phyloP scores from a whole-genome alignment of 2,113 vertebrate genomes.

The Bucco capensis region DNA sequence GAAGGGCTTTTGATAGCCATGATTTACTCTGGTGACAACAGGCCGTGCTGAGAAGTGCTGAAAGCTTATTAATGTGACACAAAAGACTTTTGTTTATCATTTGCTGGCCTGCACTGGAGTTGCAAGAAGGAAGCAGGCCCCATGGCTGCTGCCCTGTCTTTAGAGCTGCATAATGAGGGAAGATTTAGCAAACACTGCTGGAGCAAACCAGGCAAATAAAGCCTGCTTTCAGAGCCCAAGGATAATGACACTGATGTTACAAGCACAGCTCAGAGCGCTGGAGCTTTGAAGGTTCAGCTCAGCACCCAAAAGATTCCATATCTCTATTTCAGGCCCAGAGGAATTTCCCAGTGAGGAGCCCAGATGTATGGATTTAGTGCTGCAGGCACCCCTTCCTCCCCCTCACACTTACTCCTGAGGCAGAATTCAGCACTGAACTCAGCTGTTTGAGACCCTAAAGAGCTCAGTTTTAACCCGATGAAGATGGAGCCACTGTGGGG shows the following conservation, averaged over 20 bases:
- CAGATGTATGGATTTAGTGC: neutral
- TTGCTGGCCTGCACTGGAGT: slow-evolving; percentile 74
- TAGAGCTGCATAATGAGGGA: slow-evolving; percentile 51
- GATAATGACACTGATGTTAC: neutral
- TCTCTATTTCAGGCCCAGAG: neutral
- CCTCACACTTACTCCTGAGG: neutral
- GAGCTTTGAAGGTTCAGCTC: neutral
- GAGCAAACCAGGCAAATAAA: slow-evolving; percentile 22
- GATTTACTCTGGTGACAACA: slow-evolving; percentile 76
- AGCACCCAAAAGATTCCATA: neutral
- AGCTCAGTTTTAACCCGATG: neutral
- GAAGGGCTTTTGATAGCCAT: slow-evolving; percentile 76
- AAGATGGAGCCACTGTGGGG: neutral
- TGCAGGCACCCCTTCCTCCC: neutral
- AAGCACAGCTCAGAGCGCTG: neutral
- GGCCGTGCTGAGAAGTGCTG: slow-evolving; percentile 63
- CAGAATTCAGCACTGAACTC: neutral
- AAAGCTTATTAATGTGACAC: slow-evolving; percentile 80
- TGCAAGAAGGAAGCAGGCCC: slow-evolving; percentile 68
- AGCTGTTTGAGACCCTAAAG: neutral
- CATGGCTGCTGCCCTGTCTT: slow-evolving; percentile 62
- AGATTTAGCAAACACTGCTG: slow-evolving; percentile 59
- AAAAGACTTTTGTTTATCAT: slow-evolving; percentile 82
- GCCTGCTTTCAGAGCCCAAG: neutral
- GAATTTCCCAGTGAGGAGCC: neutral